Evolutionary conservation across 2,888 invertebrate species (phyloP), one percentile per base, ranked within the genome.

Genomic region (Himalopsyche anomala): DNA sequence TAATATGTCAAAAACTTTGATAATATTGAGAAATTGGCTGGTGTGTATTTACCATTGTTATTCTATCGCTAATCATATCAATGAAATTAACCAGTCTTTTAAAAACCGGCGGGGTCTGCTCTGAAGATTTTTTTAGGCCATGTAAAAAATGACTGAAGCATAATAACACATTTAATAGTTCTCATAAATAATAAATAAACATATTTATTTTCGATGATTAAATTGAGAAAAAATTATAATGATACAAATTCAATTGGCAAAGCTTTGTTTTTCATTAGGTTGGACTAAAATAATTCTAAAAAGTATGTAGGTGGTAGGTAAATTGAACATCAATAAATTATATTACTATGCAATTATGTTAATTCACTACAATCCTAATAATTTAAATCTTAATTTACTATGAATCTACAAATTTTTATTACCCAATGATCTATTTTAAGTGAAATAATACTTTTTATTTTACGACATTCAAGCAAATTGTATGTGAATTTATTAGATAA

Each of bases 221-320:
- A 19, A 62, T 9, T 62, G 62, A 19, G 62, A 62, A 62, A 62
- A 19, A 62, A 19, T 62, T 62, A 62, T 62, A 19, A 19, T 62
- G n/a, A n/a, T 12, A 62, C 19, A 62, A n/a, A 62, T 62, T 28
- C n/a, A 62, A 62, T 62, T 62, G 62, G 62, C 62, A 62, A 62
- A 62, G 62, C 62, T 19, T 62, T 62, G 62, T 62, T 62, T 62
- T 62, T 3, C 19, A 19, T 62, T 62, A n/a, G 11, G 9, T 62
- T 62, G 11, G n/a, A 62, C 62, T 62, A 62, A 62, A 62, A 62
- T 62, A 62, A 62, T 9, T 19, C 28, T 62, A 19, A 62, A 62
- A 62, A 62, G 19, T 62, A 28, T 62, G 28, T 62, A 62, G 62
- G 62, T 62, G 62, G 62, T 62, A 62, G 62, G 28, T 19, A 62